A percentile compares a stretch with the other conserved stretches of the same genome.
Evolutionary conservation across 2,888 invertebrate species (phyloP).

Genomic region (Ecliptopera silaceata): DNA sequence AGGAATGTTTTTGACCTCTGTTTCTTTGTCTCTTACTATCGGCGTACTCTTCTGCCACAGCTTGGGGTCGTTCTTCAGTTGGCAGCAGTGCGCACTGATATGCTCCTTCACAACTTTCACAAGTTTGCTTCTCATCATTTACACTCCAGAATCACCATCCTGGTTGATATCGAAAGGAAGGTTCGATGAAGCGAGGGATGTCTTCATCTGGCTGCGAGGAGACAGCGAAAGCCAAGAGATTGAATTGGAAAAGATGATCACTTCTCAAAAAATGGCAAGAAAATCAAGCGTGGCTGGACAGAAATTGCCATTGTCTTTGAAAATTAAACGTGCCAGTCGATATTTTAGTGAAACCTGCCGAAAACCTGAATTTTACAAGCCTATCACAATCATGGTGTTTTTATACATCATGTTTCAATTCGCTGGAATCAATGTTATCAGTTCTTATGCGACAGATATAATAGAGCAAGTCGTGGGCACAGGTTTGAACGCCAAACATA

Average conservation of each 20-base stretch:
- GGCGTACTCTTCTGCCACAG: constrained; percentile 85
- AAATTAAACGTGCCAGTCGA: constrained; percentile 48
- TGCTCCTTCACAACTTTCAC: constrained; percentile 77
- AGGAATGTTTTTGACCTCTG: constrained; percentile 84
- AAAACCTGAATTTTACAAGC: constrained; percentile 83
- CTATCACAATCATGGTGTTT: constrained; percentile 83
- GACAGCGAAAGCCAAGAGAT: constrained; percentile 58
- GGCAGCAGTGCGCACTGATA: constrained; percentile 82
- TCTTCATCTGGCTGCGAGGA: constrained; percentile 84
- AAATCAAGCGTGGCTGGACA: constrained; percentile 60
- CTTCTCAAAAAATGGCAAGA: constrained; percentile 61
- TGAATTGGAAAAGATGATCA: constrained; percentile 76
- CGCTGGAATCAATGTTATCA: constrained; percentile 87
- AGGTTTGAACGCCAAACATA: constrained; percentile 83
- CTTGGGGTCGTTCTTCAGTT: constrained; percentile 83
- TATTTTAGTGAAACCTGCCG: constrained; percentile 57
- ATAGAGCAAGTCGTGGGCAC: constrained; percentile 83
- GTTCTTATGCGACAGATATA: constrained; percentile 87
- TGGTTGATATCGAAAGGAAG: constrained; percentile 85
- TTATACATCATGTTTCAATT: constrained; percentile 87
- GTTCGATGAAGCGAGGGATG: constrained; percentile 78
- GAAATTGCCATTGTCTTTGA: constrained; percentile 46
- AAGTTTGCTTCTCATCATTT: constrained; percentile 77
- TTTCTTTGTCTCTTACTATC: constrained; percentile 83
- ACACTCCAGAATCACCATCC: constrained; percentile 85